phyloP scores from a whole-genome alignment of 2,797 vertebrate species.

The Neosilurus hyrtlii region DNA sequence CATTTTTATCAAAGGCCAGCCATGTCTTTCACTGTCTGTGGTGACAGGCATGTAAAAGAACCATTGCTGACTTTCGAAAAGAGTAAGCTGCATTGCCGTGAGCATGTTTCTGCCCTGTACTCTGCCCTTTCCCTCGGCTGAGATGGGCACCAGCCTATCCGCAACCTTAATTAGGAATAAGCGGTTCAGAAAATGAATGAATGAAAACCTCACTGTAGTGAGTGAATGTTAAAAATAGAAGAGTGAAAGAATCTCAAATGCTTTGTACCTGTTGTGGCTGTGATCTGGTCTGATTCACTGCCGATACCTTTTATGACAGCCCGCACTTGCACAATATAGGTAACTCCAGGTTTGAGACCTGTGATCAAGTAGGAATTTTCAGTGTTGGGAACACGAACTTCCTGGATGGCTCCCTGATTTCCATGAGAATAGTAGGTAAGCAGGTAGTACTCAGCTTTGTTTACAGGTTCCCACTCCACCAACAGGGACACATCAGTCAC shows the following conservation, averaged over 20 bases:
- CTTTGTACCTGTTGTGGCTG: constrained; percentile 78
- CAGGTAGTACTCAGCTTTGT: constrained; percentile 78
- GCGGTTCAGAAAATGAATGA: no score
- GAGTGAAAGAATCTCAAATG: not conserved
- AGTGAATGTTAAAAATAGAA: not conserved
- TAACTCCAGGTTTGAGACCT: constrained; percentile 75
- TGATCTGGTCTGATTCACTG: constrained; percentile 74
- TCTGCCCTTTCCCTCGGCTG: no score
- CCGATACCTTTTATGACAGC: constrained; percentile 73
- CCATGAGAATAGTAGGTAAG: constrained; percentile 78
- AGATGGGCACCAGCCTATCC: no score
- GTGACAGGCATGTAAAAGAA: no score
- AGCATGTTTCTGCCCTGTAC: no score
- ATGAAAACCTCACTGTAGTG: no score
- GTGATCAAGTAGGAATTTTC: constrained; percentile 76
- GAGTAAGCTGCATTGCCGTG: no score
- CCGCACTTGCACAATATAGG: constrained; percentile 74
- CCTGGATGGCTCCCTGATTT: constrained; percentile 59
- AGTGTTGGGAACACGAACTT: constrained; percentile 74
- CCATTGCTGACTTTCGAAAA: no score
- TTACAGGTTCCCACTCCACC: constrained; percentile 79
- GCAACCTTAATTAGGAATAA: no score
- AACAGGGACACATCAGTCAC: constrained; percentile 77
- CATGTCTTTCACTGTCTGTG: no score
- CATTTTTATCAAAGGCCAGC: no score